Conservation (phyloP, 2,888 invertebrate genomes). For the Nemurella pictetii region DNA sequence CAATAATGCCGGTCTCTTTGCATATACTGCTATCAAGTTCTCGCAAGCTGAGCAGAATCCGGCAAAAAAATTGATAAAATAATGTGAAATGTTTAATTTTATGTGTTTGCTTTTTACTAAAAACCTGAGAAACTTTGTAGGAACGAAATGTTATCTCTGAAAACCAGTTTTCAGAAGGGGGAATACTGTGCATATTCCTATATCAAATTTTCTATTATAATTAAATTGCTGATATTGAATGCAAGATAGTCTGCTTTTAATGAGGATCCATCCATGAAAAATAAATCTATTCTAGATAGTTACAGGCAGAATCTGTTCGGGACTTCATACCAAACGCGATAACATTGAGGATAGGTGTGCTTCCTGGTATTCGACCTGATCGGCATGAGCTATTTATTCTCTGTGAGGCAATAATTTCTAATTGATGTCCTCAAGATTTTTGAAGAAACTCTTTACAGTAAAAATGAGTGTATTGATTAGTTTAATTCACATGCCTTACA, state of each 20-base stretch:
- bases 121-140: slow-evolving; percentile 12
- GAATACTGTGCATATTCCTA: background rate
- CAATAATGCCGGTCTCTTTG: slow-evolving; percentile 15
- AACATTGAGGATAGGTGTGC: too few relatives aligned
- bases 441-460: background rate
- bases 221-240: slow-evolving; percentile 20
- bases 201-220: slow-evolving; percentile 7
- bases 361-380: too few relatives aligned
- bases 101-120: slow-evolving; percentile 26
- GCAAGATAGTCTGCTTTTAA: background rate
- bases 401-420: background rate
- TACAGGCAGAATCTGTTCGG: too few relatives aligned
- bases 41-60: slow-evolving; percentile 22
- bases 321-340: too few relatives aligned
- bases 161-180: slow-evolving; percentile 16
- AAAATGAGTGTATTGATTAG: background rate
- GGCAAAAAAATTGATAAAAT: slow-evolving; percentile 20
- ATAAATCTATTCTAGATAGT: background rate
- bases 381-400: too few relatives aligned
- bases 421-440: background rate
- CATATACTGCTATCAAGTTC: slow-evolving; percentile 1
- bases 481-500: background rate
- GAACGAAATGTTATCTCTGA: slow-evolving; percentile 22
- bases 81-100: slow-evolving; percentile 28
- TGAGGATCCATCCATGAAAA: background rate